These are phyloP conservation scores for Drosophila merina DNA, from an alignment of 2,888 invertebrate species.

Conservation along the genomic window DNA sequence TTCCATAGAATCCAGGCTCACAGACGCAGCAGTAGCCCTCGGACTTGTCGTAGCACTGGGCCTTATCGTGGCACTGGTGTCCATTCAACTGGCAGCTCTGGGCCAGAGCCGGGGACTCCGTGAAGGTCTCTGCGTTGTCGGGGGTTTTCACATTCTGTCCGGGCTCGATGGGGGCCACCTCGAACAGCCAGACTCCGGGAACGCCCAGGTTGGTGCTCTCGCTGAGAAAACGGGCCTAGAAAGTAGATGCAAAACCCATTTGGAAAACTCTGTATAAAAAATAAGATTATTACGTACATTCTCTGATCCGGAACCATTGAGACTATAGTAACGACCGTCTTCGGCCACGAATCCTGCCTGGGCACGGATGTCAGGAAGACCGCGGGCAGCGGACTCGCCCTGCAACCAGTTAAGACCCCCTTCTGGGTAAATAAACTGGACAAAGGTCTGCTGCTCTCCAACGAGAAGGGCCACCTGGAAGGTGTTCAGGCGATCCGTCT, in stretches of 20 bases:
- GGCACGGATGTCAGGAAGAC: slow-evolving; percentile 93
- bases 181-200: slow-evolving; percentile 94
- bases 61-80: slow-evolving; percentile 91
- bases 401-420: slow-evolving; percentile 96
- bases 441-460: slow-evolving; percentile 88
- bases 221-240: slow-evolving; percentile 82
- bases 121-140: slow-evolving; percentile 85
- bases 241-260: background rate
- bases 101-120: slow-evolving; percentile 81
- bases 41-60: slow-evolving; percentile 92
- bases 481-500: slow-evolving; percentile 91
- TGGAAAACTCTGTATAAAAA: no score
- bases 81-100: slow-evolving; percentile 87
- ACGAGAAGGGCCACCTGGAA: slow-evolving; percentile 88
- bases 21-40: slow-evolving; percentile 96
- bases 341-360: slow-evolving; percentile 96
- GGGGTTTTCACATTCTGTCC: slow-evolving; percentile 88
- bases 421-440: slow-evolving; percentile 93
- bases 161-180: slow-evolving; percentile 88
- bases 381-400: slow-evolving; percentile 90
- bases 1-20: slow-evolving; percentile 93
- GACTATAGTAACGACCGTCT: slow-evolving; percentile 89
- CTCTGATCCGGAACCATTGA: slow-evolving; percentile 96
- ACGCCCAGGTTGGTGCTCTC: slow-evolving; percentile 94
- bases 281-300: slow-evolving; percentile 84